Base-by-base conservation (phyloP, 2,888 invertebrate species). In the Oxystoma pomonae region DNA sequence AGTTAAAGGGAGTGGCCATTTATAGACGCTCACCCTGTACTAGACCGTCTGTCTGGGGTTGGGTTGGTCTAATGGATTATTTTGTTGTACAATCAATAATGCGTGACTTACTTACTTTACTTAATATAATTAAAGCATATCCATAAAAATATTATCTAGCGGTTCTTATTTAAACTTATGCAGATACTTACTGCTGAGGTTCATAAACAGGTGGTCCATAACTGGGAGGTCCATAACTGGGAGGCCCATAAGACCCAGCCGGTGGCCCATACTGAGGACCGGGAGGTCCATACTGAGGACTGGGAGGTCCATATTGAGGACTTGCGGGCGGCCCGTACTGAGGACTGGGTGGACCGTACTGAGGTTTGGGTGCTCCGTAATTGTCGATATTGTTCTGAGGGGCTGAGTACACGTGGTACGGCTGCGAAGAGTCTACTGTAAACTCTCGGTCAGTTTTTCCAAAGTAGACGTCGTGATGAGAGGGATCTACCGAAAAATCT, bases 291-390 rank as follows among this genome's bases (percentile, higher is more conserved):
- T 70, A 71, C 9, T 64, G 62, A 12, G 66, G 65, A 9, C 62
- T 51, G 17, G 70, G 63, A 18, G 68, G 66, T 52, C 66, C 68
- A 55, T 70, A 70, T 18, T 61, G 62, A n/a, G 60, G 56, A 21
- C 55, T 18, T 20, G 73, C 68, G 21, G 71, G 70, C 20, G 71
- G 70, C 12, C 73, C 72, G 57, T 73, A 73, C 17, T 62, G 59
- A 19, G 65, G 58, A 53, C 70, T 60, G 1, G 76, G 74, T n/a
- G 74, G 72, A 7, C 76, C 76, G 17, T 77, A 68, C 67, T 67
- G 68, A 21, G 65, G 62, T 18, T 16, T 21, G 57, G 60, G 59
- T 1, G 63, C 61, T n/a, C 58, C 64, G 69, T 62, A 65, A 51
- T 55, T 55, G 22, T 58, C 53, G 3, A 35, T 35, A 12, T 12